Percentiles rank a stretch among this genome's conserved stretches.
Evolutionary conservation across 2,888 invertebrate genomes (phyloP).

Genomic region (Hyposoter dolosus): DNA sequence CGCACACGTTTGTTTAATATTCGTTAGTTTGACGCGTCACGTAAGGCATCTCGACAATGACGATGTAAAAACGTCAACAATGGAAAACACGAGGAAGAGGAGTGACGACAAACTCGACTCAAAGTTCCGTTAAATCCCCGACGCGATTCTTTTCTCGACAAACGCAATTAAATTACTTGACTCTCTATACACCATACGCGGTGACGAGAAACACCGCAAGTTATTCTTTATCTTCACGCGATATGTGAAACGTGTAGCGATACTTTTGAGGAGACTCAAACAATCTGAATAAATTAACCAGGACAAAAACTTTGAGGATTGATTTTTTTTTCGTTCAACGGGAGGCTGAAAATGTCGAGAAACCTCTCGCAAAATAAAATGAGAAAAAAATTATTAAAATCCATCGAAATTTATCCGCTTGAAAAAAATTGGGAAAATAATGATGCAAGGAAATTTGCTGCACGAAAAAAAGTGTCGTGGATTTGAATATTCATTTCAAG

Average conservation of each 20-base stretch:
- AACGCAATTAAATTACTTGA: conserved; percentile 69
- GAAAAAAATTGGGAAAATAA: not conserved
- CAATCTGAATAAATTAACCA: not conserved
- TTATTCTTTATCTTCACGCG: conserved; percentile 51
- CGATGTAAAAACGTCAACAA: conserved; percentile 16
- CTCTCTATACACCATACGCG: conserved; percentile 45
- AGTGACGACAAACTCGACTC: conserved; percentile 34
- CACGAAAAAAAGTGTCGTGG: not conserved
- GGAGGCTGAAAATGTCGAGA: not conserved
- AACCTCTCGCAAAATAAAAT: not conserved
- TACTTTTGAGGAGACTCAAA: conserved; percentile 24
- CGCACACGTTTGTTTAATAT: not conserved
- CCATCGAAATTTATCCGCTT: not conserved
- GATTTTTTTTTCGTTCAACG: not conserved
- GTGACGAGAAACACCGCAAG: conserved; percentile 53
- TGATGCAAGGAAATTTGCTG: not conserved
- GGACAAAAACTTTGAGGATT: not conserved
- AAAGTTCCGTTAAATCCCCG: conserved; percentile 33
- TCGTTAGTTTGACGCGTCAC: not conserved
- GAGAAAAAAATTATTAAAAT: not conserved
- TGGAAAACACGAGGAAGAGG: not conserved
- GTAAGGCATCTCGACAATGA: not conserved
- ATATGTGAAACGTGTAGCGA: conserved; percentile 46
- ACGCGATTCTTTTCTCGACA: conserved; percentile 59
- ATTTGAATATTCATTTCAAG: not conserved